These are phyloP conservation scores for Acanthochromis polyacanthus DNA, from an alignment of 2,113 vertebrate species.

Conservation along the genomic window DNA sequence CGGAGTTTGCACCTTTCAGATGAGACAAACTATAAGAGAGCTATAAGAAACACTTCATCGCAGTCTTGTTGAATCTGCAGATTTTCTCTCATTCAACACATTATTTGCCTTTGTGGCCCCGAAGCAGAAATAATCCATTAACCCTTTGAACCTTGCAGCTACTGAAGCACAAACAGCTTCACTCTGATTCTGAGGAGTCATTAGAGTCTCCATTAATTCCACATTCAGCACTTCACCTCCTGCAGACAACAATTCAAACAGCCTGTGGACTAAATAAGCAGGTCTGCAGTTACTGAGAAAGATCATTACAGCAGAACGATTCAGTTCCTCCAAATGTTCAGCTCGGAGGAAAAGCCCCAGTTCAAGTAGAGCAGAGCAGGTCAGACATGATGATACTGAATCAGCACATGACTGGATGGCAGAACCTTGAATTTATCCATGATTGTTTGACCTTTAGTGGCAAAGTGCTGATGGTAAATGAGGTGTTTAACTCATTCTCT, in stretches of 20 bases:
- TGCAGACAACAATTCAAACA: constrained; percentile 7
- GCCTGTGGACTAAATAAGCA: constrained; percentile 33
- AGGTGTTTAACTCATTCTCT: constrained; percentile 55
- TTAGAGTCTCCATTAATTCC: constrained; percentile 27
- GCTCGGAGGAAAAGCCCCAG: not conserved
- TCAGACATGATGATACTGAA: constrained; percentile 22
- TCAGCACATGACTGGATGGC: constrained; percentile 30
- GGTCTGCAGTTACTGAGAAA: constrained; percentile 7
- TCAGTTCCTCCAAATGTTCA: not conserved
- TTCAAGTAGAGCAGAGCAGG: constrained; percentile 15
- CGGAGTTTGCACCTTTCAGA: not conserved
- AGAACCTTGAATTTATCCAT: constrained; percentile 24
- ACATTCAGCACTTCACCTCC: constrained; percentile 12
- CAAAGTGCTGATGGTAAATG: constrained; percentile 48
- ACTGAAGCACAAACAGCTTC: not conserved
- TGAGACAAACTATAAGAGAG: not conserved
- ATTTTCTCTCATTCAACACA: not conserved
- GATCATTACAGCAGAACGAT: constrained; percentile 28
- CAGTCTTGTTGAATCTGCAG: not conserved
- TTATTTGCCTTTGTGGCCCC: constrained; percentile 24
- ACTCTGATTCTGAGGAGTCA: constrained; percentile 13
- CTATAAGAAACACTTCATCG: not conserved
- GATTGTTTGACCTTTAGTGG: constrained; percentile 64
- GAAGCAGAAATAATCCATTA: constrained; percentile 35
- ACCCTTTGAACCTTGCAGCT: constrained; percentile 33